Percentiles rank a stretch among this genome's conserved stretches.
These are phyloP conservation scores for Synanceia verrucosa DNA, from an alignment of 2,797 vertebrate species.

Conservation along the genomic window DNA sequence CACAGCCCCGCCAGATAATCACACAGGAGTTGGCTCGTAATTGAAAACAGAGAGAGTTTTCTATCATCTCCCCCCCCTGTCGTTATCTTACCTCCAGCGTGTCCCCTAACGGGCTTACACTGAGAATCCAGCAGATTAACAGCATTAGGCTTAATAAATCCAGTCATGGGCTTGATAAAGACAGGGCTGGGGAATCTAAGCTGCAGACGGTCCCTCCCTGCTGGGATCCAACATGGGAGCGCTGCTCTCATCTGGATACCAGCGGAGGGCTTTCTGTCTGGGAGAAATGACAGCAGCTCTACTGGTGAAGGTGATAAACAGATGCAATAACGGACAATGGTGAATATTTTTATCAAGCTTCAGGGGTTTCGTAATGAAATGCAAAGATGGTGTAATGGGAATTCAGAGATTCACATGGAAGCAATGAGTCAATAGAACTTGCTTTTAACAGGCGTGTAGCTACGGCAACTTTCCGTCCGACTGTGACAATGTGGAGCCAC, in stretches of 20 bases:
- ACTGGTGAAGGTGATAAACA: slow-evolving; percentile 59
- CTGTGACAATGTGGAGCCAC: slow-evolving; percentile 16
- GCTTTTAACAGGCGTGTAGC: slow-evolving; percentile 9
- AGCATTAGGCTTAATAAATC: slow-evolving; percentile 72
- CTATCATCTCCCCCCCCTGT: slow-evolving; percentile 23
- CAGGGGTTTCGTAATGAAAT: slow-evolving; percentile 26
- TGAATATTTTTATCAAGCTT: slow-evolving; percentile 20
- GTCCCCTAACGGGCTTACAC: slow-evolving; percentile 71
- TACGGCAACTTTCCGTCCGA: background rate
- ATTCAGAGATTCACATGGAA: background rate
- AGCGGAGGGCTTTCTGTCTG: slow-evolving; percentile 52
- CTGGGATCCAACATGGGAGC: slow-evolving; percentile 54
- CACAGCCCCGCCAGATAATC: slow-evolving; percentile 52
- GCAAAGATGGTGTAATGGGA: slow-evolving; percentile 18
- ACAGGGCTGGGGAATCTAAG: slow-evolving; percentile 51
- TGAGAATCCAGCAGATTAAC: slow-evolving; percentile 73
- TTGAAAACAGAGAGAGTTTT: slow-evolving; percentile 55
- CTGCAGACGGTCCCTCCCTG: slow-evolving; percentile 45
- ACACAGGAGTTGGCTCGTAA: slow-evolving; percentile 27
- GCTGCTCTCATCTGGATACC: slow-evolving; percentile 68
- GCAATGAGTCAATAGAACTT: background rate
- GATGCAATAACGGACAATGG: slow-evolving; percentile 32
- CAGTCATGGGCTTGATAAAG: slow-evolving; percentile 61
- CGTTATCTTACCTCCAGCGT: slow-evolving; percentile 56
- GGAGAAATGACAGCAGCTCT: slow-evolving; percentile 58